phyloP scores from a whole-genome alignment of 2,888 invertebrate genomes.

The Epistrophe grossulariae region DNA sequence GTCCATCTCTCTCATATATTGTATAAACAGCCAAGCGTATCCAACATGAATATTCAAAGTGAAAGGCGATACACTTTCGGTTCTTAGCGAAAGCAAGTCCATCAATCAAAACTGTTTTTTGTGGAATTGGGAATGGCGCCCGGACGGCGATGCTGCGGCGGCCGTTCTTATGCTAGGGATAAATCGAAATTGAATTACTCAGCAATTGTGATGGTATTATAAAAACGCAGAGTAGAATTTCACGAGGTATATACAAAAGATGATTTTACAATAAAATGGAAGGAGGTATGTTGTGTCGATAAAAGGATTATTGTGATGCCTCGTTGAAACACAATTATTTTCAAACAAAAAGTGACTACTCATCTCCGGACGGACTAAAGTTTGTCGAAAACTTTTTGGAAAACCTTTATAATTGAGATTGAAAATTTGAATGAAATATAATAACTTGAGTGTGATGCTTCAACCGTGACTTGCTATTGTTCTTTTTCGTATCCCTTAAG shows the following conservation, averaged over 20 bases:
- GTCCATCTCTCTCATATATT: background rate
- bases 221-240: background rate
- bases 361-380: background rate
- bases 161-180: slow-evolving; percentile 40
- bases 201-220: background rate
- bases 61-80: slow-evolving; percentile 69
- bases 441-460: background rate
- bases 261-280: background rate
- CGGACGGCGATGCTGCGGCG: too few relatives aligned
- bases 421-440: background rate
- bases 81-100: slow-evolving; percentile 47
- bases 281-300: background rate
- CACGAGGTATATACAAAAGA: background rate
- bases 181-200: slow-evolving; percentile 67
- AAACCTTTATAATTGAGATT: background rate
- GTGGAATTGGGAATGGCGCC: background rate
- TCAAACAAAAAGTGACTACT: background rate
- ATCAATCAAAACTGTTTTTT: slow-evolving; percentile 61
- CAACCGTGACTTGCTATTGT: too few relatives aligned
- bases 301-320: background rate
- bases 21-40: background rate
- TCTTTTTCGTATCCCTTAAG: too few relatives aligned
- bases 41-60: slow-evolving; percentile 68
- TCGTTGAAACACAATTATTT: background rate
- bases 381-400: background rate